phyloP scores from a whole-genome alignment of 2,888 invertebrate species.

The Coenonympha glycerion region DNA sequence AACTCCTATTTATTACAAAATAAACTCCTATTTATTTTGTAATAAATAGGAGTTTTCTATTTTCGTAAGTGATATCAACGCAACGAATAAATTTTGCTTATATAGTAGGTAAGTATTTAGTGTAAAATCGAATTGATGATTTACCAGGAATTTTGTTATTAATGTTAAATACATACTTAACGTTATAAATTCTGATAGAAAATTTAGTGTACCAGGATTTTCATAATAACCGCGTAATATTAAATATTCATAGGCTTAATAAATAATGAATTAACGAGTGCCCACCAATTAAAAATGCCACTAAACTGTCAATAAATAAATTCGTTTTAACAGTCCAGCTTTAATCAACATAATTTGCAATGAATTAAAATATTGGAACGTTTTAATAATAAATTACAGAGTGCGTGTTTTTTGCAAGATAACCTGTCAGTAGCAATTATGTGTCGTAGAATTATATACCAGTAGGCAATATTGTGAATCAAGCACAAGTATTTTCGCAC shows the following conservation, averaged over 20 bases:
- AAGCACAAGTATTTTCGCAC: neutral
- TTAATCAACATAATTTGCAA: conserved; percentile 3
- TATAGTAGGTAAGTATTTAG: too few species aligned
- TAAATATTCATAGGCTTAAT: neutral
- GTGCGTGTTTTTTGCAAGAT: conserved; percentile 7
- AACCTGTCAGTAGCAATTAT: conserved; percentile 18
- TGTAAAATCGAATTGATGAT: too few species aligned
- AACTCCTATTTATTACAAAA: too few species aligned
- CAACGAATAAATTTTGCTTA: too few species aligned
- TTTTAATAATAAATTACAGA: conserved; percentile 8
- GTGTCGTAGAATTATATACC: conserved; percentile 13
- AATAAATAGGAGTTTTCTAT: too few species aligned
- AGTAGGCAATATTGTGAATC: conserved; percentile 16
- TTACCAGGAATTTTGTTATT: too few species aligned
- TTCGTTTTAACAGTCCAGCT: neutral
- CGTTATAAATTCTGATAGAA: neutral
- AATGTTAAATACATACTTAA: too few species aligned
- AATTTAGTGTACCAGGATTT: neutral
- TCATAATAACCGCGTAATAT: neutral
- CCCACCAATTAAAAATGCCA: neutral
- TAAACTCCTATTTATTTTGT: too few species aligned
- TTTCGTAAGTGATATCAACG: too few species aligned
- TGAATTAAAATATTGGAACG: conserved; percentile 13
- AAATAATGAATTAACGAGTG: neutral
- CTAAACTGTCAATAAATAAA: neutral